These are phyloP conservation scores for Cerastoderma edule DNA, from an alignment of 2,888 invertebrate species.

Conservation along the genomic window DNA sequence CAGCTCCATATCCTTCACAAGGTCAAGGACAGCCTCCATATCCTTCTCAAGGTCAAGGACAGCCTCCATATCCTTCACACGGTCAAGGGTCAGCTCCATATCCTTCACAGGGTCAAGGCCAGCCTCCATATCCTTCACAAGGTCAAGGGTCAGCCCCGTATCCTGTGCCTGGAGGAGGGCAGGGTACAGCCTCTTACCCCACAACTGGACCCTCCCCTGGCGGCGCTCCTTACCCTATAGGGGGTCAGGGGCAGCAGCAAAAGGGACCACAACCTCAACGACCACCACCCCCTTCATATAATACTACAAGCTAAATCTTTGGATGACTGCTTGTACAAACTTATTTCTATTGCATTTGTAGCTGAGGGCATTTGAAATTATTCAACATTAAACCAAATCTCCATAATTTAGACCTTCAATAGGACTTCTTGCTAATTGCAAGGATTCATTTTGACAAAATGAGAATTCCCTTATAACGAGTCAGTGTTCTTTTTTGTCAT, in stretches of 20 bases:
- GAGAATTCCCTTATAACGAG: too few relatives aligned
- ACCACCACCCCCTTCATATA: conserved; percentile 20
- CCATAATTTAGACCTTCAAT: too few relatives aligned
- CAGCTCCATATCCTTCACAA: conserved; percentile 24
- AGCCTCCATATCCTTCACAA: conserved; percentile 33
- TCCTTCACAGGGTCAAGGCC: conserved; percentile 14
- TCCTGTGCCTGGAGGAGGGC: conserved; percentile 11
- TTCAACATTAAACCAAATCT: too few relatives aligned
- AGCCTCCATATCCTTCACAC: conserved; percentile 2
- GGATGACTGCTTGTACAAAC: too few relatives aligned
- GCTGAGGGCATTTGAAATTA: too few relatives aligned
- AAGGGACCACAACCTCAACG: conserved; percentile 18
- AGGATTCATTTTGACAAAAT: too few relatives aligned
- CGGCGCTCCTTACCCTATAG: conserved; percentile 24
- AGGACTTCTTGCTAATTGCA: too few relatives aligned
- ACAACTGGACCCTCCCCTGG: conserved; percentile 2
- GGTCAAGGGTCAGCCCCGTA: conserved; percentile 22
- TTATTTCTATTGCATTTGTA: too few relatives aligned
- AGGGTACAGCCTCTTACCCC: conserved; percentile 37
- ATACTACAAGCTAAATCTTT: not conserved
- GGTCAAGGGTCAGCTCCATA: conserved; percentile 24
- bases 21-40: conserved; percentile 33
- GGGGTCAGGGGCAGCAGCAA: not conserved
- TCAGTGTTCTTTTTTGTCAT: too few relatives aligned
- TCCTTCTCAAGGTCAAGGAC: not conserved